These are phyloP conservation scores for Conchocele bisecta DNA, from an alignment of 2,888 invertebrate genomes.

Conservation along the genomic window DNA sequence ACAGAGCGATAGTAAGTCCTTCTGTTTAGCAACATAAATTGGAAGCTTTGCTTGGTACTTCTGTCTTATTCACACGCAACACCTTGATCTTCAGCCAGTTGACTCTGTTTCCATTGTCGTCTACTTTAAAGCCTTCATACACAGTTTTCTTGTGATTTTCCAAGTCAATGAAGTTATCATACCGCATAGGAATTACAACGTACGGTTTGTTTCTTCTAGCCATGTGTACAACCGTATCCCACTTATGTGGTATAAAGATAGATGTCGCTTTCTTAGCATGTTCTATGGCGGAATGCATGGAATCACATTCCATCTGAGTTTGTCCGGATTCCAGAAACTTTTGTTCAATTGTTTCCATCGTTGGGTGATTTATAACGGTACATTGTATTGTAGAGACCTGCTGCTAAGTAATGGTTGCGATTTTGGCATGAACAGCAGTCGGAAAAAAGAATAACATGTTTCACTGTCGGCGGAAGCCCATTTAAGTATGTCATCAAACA, in stretches of 20 bases:
- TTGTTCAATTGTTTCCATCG: slow-evolving; percentile 30
- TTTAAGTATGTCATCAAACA: slow-evolving; percentile 24
- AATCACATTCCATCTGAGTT: slow-evolving; percentile 37
- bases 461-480: slow-evolving; percentile 8
- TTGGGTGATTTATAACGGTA: slow-evolving; percentile 2
- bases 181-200: slow-evolving; percentile 15
- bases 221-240: slow-evolving; percentile 26
- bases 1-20: too few species aligned
- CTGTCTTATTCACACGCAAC: slow-evolving; percentile 10
- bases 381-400: slow-evolving; percentile 28
- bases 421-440: slow-evolving; percentile 43
- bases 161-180: neutral
- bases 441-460: slow-evolving; percentile 34
- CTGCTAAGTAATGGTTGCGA: slow-evolving; percentile 33
- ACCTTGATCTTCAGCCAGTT: slow-evolving; percentile 31
- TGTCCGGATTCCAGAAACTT: slow-evolving; percentile 46
- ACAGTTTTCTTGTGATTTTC: neutral
- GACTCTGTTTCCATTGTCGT: neutral
- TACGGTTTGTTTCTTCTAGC: slow-evolving; percentile 29
- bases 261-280: slow-evolving; percentile 28
- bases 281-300: slow-evolving; percentile 34
- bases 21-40: too few species aligned
- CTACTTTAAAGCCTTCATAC: slow-evolving; percentile 7
- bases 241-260: slow-evolving; percentile 16
- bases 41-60: too few species aligned